A percentile compares a stretch with the other conserved stretches of the same genome.
phyloP scores from a whole-genome alignment of 2,797 vertebrate genomes.

The Gymnocypris eckloni region DNA sequence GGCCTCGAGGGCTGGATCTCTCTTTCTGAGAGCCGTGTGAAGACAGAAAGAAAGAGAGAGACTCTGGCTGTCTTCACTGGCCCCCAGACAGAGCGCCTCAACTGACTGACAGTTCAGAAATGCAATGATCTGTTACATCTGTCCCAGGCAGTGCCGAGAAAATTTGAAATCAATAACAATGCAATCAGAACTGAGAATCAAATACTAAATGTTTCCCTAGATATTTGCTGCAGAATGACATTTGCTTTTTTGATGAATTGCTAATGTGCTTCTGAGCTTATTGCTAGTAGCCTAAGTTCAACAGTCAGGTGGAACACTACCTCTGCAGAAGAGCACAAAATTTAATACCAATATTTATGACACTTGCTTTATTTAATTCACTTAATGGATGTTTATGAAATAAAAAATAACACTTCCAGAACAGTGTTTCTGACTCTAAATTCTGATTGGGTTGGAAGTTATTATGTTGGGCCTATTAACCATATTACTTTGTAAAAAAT shows the following conservation, averaged over 20 bases:
- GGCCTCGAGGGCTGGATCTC: slow-evolving; percentile 56
- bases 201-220: slow-evolving; percentile 83
- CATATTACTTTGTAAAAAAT: not conserved
- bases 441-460: not conserved
- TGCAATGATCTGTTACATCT: slow-evolving; percentile 82
- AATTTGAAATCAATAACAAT: slow-evolving; percentile 86
- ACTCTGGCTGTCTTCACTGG: slow-evolving; percentile 67
- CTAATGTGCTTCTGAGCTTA: slow-evolving; percentile 75
- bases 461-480: not conserved
- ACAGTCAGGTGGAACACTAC: not conserved
- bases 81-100: slow-evolving; percentile 72
- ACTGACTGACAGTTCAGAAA: slow-evolving; percentile 86
- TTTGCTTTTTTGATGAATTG: slow-evolving; percentile 83
- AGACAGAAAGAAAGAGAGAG: slow-evolving; percentile 65
- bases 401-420: not conserved
- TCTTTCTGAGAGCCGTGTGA: slow-evolving; percentile 42
- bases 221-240: slow-evolving; percentile 77
- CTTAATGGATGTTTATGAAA: not conserved
- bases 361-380: not conserved
- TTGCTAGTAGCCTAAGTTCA: slow-evolving; percentile 39
- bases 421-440: not conserved
- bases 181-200: slow-evolving; percentile 86
- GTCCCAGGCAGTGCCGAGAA: slow-evolving; percentile 70
- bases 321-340: not conserved
- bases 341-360: not conserved